Base-by-base conservation (phyloP, 2,888 invertebrate genomes). In the Heliconius hortense region DNA sequence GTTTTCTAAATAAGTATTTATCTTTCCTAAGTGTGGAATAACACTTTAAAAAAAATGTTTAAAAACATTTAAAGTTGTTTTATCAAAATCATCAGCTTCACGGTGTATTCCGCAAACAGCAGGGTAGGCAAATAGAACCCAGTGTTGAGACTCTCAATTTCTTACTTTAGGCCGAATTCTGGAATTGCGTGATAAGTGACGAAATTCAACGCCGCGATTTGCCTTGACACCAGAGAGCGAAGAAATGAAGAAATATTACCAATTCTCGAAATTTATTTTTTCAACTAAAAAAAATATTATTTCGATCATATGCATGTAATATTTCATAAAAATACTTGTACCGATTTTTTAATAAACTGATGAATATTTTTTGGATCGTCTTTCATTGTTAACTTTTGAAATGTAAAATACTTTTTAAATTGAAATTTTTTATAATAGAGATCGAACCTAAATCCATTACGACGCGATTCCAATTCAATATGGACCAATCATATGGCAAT, bases 361-460 rank as follows among this genome's bases (percentile, higher is more conserved):
- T 53, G 8, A 21, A 53, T 53, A 53, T 53, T 53, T 53, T 48
- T 21, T 53, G 8, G 31, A 21, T 53, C 21, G 0, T 1, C 7
- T 53, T 53, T 21, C 21, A 7, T 53, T 53, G 21, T 18, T 1
- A 56, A n/a, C 8, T 56, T 56, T 56, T n/a, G n/a, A n/a, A 56
- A n/a, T 56, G 56, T n/a, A 10, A 10, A 56, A 56, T 56, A 56
- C 10, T 56, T n/a, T 56, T 56, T n/a, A 10, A n/a, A n/a, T 10
- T 10, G n/a, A 56, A 56, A 7, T 3, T n/a, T 56, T 56, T 56
- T n/a, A 56, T 10, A 2, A 56, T 10, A n/a, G 53, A 2, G 4
- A 56, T 56, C 56, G n/a, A n/a, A n/a, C 56, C 56, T n/a, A 56
- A n/a, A 56, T 56, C n/a, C 56, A 56, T n/a, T 56, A n/a, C 56